Base-by-base conservation (phyloP, 1,140 invertebrate genomes). In the Goniozus legneri region DNA sequence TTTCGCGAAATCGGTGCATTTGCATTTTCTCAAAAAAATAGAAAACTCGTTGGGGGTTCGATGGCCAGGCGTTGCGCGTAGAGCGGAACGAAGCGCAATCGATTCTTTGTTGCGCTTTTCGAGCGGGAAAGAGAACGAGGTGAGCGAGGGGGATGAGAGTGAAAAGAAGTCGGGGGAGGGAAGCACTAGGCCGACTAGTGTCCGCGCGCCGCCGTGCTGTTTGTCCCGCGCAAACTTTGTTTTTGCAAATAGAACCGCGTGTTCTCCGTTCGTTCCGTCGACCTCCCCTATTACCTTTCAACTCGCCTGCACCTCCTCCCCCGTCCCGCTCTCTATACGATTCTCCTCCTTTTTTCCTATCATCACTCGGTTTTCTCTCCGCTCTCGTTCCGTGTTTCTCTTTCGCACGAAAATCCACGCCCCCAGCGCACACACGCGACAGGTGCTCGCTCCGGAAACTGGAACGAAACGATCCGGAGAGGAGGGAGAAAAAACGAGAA, bases 211-310 rank as follows among this genome's bases (percentile, higher is more conserved):
- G n/a, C n/a, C n/a, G n/a, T n/a, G n/a, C n/a, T 70, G 66, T 70
- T 70, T 70, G 67, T 69, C 64, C 62, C 66, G 63, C 53, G 66
- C 60, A 70, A 70, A 70, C 66, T 69, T 69, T 69, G 63, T 69
- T 69, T 69, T 70, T 69, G 60, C 66, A 70, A 69, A 70, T 67
- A 69, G 63, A 70, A 65, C 62, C 60, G 64, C 64, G 64, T 64
- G 63, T 69, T 67, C 54, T 57, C 46, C 47, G 55, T 49, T 58
- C 56, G 44, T 50, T 52, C 56, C 54, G 55, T 56, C 43, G 51
- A 46, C 27, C 33, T 44, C 37, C 39, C 32, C 34, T 38, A 18
- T 32, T 47, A 37, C 46, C 44, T 42, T 32, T 46, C 52, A 38
- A 20, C 30, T 39, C 47, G 34, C 13, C 34, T 31, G 36, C 35